Evolutionary conservation across 1,140 invertebrate genomes (phyloP), one percentile per base, ranked within the genome.

Genomic region (Rhopalosiphum maidis): DNA sequence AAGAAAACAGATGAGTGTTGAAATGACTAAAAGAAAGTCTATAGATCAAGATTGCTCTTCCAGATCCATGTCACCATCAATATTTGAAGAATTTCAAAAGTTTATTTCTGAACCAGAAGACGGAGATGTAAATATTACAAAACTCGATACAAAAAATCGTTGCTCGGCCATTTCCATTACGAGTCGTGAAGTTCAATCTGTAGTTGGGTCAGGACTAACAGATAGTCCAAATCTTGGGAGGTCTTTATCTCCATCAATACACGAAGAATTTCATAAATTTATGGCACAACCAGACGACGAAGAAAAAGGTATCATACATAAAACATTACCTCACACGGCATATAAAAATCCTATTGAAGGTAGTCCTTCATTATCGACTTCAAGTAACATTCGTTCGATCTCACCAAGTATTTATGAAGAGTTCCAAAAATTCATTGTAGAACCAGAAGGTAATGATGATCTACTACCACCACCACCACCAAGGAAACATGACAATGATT

Each of bases 71-170:
- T 93, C 91, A 22, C 91, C 91, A 23, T 93, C 91, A 43, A 94
- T 94, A 51, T 87, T 88, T 85, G 93, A 94, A 94, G 93, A 94
- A 21, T 94, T 94, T 77, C 93, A 94, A 77, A 94, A 94, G 85
- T 94, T 94, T 60, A 94, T 94, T 93, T 68, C 86, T 18, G 93
- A 94, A 90, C 93, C 93, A 37, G 94, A 94, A 83, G 94, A 94
- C 35, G 91, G 68, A 46, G 91, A 93, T 46, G 22, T 85, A 37
- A 54, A 92, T 37, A 85, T 93, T 48, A 54, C 82, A 35, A 94
- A 94, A 88, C 87, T 92, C 3, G 89, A 90, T 43, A 90, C 90
- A 9, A 94, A 94, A 82, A 93, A 94, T 86, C 94, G 94, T 90
- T 86, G 55, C 22, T 93, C 91, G 1, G 91, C 91, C 21, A 93